Percentiles rank a stretch among this genome's conserved stretches.
Evolutionary conservation across 2,888 invertebrate genomes (phyloP).

Genomic region (Torymus texanus): DNA sequence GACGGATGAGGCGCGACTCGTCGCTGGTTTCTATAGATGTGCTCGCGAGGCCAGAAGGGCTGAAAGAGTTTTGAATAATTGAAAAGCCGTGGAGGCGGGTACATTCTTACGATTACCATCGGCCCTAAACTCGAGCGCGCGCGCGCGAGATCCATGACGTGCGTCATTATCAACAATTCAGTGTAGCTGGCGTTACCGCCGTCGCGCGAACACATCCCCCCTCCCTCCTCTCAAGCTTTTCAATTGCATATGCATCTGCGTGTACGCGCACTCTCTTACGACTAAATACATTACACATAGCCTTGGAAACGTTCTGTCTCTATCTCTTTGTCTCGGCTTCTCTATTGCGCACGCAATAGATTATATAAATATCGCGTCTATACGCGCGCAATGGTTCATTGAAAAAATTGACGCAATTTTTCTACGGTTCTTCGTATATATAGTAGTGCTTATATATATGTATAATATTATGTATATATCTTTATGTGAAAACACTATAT

Average conservation of each 20-base stretch:
- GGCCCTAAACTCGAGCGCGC: constrained; percentile 57
- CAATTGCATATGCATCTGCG: constrained; percentile 63
- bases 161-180: constrained; percentile 68
- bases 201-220: constrained; percentile 63
- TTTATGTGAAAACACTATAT: no score
- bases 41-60: constrained; percentile 60
- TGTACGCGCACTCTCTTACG: not conserved
- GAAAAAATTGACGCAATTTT: no score
- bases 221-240: constrained; percentile 57
- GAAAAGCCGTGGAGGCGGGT: constrained; percentile 58
- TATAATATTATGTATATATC: no score
- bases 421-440: no score
- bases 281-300: constrained; percentile 44
- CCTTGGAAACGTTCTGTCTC: not conserved
- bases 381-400: no score
- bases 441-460: no score
- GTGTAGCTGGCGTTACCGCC: constrained; percentile 4
- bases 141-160: constrained; percentile 64
- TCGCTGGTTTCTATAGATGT: constrained; percentile 7
- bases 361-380: not conserved
- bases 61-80: constrained; percentile 71
- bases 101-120: constrained; percentile 71
- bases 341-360: not conserved
- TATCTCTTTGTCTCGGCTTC: not conserved
- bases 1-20: not conserved